phyloP scores from a whole-genome alignment of 2,113 vertebrate species.

The Uria aalge region DNA sequence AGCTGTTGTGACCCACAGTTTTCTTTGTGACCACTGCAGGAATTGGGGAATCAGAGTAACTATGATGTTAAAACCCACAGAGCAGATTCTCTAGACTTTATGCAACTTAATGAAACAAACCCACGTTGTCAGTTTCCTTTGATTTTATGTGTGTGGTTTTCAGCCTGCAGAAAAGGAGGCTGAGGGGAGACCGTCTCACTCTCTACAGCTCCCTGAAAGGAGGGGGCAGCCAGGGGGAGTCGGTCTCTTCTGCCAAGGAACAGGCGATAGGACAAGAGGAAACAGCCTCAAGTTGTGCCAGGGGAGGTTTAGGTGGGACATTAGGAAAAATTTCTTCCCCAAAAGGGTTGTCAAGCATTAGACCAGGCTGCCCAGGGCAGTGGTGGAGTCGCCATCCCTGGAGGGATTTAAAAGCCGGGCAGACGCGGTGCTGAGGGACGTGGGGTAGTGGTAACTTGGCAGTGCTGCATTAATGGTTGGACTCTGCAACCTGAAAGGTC shows the following conservation, averaged over 20 bases:
- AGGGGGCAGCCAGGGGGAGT: background rate
- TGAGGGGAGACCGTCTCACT: background rate
- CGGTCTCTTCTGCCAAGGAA: background rate
- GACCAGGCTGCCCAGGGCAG: background rate
- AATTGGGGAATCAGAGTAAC: background rate
- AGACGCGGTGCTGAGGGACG: background rate
- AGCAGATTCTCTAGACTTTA: background rate
- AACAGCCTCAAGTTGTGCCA: background rate
- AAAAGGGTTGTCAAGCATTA: background rate
- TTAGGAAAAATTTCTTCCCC: background rate
- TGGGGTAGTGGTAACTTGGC: background rate
- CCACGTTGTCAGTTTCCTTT: background rate
- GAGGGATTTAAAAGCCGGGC: background rate
- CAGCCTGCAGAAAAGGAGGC: background rate
- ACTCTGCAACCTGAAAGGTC: background rate
- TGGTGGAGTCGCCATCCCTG: background rate
- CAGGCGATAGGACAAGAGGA: background rate
- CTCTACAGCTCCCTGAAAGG: background rate
- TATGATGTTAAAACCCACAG: background rate
- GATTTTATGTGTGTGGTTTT: background rate
- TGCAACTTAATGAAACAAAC: background rate
- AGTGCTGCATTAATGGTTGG: background rate
- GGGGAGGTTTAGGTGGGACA: background rate
- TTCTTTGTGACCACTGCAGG: background rate
- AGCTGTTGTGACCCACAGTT: background rate